phyloP scores from a whole-genome alignment of 1,140 invertebrate genomes.

The Leucophenga varia region DNA sequence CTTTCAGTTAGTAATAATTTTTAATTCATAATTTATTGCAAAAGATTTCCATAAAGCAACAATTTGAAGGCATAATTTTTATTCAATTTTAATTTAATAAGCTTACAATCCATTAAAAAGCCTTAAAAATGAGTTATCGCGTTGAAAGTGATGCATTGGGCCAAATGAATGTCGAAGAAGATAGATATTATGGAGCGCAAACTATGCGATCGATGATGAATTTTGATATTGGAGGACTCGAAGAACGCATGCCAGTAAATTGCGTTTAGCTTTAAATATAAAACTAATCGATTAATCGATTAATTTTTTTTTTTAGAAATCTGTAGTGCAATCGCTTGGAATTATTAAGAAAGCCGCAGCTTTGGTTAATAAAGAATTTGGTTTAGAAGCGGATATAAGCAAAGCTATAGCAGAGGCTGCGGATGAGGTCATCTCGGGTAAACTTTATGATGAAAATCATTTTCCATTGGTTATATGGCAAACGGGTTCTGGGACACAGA shows the following conservation, averaged over 20 bases:
- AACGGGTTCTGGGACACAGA: slow-evolving; percentile 98
- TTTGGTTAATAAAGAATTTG: slow-evolving; percentile 90
- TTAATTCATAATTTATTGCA: too few species aligned
- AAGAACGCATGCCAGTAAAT: slow-evolving; percentile 88
- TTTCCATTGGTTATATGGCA: slow-evolving; percentile 99
- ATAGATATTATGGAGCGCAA: slow-evolving; percentile 97
- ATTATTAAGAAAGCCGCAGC: slow-evolving; percentile 97
- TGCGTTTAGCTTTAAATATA: background rate
- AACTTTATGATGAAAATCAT: slow-evolving; percentile 87
- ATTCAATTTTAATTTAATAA: too few species aligned
- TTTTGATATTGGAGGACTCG: slow-evolving; percentile 93
- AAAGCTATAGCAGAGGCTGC: slow-evolving; percentile 87
- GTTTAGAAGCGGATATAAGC: slow-evolving; percentile 83
- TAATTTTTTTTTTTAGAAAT: slow-evolving; percentile 60
- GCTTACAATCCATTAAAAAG: slow-evolving; percentile 89
- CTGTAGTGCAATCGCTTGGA: slow-evolving; percentile 92
- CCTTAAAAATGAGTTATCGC: slow-evolving; percentile 80
- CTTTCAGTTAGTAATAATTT: too few species aligned
- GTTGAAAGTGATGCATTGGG: slow-evolving; percentile 90
- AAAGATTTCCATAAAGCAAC: too few species aligned
- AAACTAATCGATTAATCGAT: background rate
- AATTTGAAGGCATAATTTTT: too few species aligned
- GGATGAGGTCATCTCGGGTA: slow-evolving; percentile 93
- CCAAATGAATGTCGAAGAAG: slow-evolving; percentile 84
- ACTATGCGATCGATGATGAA: slow-evolving; percentile 92